A percentile compares a stretch with the other conserved stretches of the same genome.
Conservation (phyloP, 2,888 invertebrate species). For the Rotaria sp. region DNA sequence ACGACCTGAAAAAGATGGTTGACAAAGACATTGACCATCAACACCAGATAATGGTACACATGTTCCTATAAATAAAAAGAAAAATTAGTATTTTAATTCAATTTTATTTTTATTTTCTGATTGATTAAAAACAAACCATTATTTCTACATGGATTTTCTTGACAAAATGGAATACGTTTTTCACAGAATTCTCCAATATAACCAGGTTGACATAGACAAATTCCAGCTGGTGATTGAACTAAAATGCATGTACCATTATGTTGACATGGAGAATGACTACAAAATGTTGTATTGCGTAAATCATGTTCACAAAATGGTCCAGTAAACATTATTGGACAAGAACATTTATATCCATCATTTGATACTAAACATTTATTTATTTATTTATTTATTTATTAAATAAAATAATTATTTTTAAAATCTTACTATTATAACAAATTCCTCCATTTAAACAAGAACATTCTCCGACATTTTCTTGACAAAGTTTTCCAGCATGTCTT, state of each 20-base stretch:
- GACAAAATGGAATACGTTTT: conserved; percentile 24
- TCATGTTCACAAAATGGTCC: conserved; percentile 27
- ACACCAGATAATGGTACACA: conserved; percentile 19
- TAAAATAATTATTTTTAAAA: background rate
- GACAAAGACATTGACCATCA: conserved; percentile 14
- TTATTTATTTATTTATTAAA: background rate
- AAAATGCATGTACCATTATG: conserved; percentile 29
- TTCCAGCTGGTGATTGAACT: background rate
- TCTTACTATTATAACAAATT: conserved; percentile 1
- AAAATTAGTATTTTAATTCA: too few species aligned
- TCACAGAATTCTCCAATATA: conserved; percentile 21
- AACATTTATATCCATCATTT: background rate
- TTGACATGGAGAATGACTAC: conserved; percentile 3
- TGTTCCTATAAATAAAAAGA: background rate
- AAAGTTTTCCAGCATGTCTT: background rate
- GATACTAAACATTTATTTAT: background rate
- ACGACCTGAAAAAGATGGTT: background rate
- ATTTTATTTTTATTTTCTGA: too few species aligned
- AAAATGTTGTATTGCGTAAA: conserved; percentile 19
- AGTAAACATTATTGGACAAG: background rate
- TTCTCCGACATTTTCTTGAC: conserved; percentile 18
- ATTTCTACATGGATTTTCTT: conserved; percentile 27
- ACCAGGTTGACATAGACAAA: background rate
- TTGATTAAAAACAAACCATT: background rate
- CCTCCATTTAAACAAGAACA: conserved; percentile 24